Percentiles rank a stretch among this genome's conserved stretches.
Conservation (phyloP, 2,113 vertebrate genomes). For the Tachysurus vachellii region DNA sequence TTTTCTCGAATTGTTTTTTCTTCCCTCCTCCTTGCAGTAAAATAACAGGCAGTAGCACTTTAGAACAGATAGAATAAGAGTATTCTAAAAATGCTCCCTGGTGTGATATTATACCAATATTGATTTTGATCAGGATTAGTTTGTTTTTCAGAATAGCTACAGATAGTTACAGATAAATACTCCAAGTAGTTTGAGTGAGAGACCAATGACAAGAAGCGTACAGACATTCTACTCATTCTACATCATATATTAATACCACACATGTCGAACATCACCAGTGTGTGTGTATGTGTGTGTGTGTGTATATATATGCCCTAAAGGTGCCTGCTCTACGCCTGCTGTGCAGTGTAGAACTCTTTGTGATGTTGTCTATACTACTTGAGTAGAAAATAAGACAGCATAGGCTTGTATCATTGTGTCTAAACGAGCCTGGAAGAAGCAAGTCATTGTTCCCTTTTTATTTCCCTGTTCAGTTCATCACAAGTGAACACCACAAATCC, state of each 20-base stretch:
- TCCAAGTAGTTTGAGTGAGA: neutral
- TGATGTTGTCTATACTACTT: conserved; percentile 16
- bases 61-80: conserved; percentile 69
- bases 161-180: neutral
- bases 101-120: conserved; percentile 67
- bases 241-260: conserved; percentile 19
- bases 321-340: neutral
- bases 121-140: conserved; percentile 58
- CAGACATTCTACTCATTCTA: conserved; percentile 23
- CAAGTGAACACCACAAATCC: neutral
- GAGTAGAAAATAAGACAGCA: conserved; percentile 14
- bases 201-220: conserved; percentile 8
- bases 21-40: conserved; percentile 43
- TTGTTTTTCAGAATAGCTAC: conserved; percentile 58
- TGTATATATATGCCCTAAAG: neutral
- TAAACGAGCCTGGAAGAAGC: conserved; percentile 7
- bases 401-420: neutral
- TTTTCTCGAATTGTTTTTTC: conserved; percentile 73
- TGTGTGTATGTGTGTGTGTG: neutral
- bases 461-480: conserved; percentile 11
- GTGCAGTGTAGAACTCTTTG: neutral
- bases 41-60: conserved; percentile 70
- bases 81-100: conserved; percentile 68
- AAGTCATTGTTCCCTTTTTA: neutral
- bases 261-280: neutral